A percentile compares a stretch with the other conserved stretches of the same genome.
Conservation (phyloP, 1,140 invertebrate genomes). For the Leptoteleia sp. region DNA sequence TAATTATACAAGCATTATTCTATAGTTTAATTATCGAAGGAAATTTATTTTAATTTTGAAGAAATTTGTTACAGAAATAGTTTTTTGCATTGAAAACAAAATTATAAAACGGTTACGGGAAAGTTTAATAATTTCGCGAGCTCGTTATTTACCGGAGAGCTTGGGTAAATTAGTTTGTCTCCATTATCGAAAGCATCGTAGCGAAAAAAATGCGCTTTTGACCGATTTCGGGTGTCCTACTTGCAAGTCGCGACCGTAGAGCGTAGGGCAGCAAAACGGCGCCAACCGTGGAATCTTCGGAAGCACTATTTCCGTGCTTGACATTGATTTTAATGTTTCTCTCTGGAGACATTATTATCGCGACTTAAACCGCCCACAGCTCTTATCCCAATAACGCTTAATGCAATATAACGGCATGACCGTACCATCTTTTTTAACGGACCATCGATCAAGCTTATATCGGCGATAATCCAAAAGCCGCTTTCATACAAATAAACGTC, state of each 20-base stretch:
- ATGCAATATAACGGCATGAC: constrained; percentile 45
- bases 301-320: constrained; percentile 46
- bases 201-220: too few relatives aligned
- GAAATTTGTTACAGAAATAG: too few relatives aligned
- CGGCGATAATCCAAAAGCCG: not conserved
- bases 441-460: constrained; percentile 39
- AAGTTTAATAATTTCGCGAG: too few relatives aligned
- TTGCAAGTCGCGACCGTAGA: not conserved
- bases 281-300: constrained; percentile 38
- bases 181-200: too few relatives aligned
- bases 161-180: too few relatives aligned
- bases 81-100: too few relatives aligned
- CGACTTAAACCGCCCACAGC: constrained; percentile 34
- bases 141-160: too few relatives aligned
- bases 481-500: not conserved
- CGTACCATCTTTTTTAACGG: constrained; percentile 35
- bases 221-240: constrained; percentile 21
- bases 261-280: constrained; percentile 29
- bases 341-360: constrained; percentile 40
- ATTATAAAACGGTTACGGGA: too few relatives aligned
- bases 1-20: too few relatives aligned
- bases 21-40: too few relatives aligned
- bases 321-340: constrained; percentile 49
- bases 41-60: too few relatives aligned
- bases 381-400: constrained; percentile 42